phyloP scores from a whole-genome alignment of 2,888 invertebrate species.

The Limnephilus lunatus region DNA sequence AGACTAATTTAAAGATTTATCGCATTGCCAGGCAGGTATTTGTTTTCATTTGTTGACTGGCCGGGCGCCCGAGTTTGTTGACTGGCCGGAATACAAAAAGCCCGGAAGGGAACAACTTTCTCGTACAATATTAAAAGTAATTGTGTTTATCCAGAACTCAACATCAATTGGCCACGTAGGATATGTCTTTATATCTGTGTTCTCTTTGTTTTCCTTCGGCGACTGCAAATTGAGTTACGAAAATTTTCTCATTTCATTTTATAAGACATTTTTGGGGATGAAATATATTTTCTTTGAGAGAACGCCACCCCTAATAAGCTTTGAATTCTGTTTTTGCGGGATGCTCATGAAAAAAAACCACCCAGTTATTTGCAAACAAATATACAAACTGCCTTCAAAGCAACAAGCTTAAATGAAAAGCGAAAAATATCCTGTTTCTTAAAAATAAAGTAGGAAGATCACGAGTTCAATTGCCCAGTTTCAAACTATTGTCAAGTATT shows the following conservation, averaged over 20 bases:
- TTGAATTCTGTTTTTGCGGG: not conserved
- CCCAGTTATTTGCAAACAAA: not conserved
- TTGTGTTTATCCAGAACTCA: constrained; percentile 39
- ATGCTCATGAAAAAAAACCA: not conserved
- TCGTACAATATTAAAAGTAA: constrained; percentile 30
- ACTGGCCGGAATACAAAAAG: not conserved
- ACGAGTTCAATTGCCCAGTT: not conserved
- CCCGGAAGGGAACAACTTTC: constrained; percentile 4
- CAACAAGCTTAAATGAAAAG: not conserved
- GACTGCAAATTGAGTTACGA: constrained; percentile 34
- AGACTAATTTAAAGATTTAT: constrained; percentile 44
- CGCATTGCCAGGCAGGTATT: constrained; percentile 42
- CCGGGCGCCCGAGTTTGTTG: not conserved
- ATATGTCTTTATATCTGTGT: not conserved
- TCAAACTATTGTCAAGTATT: not conserved
- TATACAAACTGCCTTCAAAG: not conserved
- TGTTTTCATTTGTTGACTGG: constrained; percentile 48
- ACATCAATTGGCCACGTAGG: constrained; percentile 16
- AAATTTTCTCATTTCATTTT: constrained; percentile 29
- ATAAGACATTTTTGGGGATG: constrained; percentile 18
- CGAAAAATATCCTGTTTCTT: not conserved
- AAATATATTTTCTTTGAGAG: constrained; percentile 22
- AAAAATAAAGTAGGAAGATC: not conserved
- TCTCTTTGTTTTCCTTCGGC: constrained; percentile 21
- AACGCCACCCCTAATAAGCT: constrained; percentile 5